A percentile compares a stretch with the other conserved stretches of the same genome.
These are phyloP conservation scores for Euwallacea similis DNA, from an alignment of 1,140 invertebrate genomes.

Conservation along the genomic window DNA sequence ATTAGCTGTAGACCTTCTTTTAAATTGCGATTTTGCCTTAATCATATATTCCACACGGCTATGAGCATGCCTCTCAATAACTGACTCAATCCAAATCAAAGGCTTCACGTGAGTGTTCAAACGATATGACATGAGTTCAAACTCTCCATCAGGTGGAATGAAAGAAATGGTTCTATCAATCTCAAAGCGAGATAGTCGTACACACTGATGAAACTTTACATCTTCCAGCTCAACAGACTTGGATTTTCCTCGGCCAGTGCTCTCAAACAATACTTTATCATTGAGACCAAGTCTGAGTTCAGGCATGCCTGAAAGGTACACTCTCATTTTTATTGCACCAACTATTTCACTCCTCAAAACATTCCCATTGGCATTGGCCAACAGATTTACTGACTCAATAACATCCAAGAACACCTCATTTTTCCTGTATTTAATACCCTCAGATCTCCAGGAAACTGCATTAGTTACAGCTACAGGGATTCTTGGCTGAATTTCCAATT, in stretches of 20 bases:
- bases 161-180: constrained; percentile 99
- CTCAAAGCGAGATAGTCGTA: constrained; percentile 95
- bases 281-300: constrained; percentile 97
- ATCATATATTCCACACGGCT: constrained; percentile 99
- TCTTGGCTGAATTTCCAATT: constrained; percentile 93
- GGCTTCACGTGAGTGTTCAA: constrained; percentile 98
- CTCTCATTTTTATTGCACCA: constrained; percentile 98
- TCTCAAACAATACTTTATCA: constrained; percentile 99
- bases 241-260: constrained; percentile 95
- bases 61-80: constrained; percentile 98
- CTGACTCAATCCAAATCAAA: constrained; percentile 99
- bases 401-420: constrained; percentile 99
- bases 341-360: constrained; percentile 98
- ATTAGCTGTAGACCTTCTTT: constrained; percentile 95
- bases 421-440: constrained; percentile 98
- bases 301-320: constrained; percentile 99
- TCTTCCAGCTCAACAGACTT: constrained; percentile 99
- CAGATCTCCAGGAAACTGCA: constrained; percentile 98
- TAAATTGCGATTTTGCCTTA: constrained; percentile 99
- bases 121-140: constrained; percentile 99
- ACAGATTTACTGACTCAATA: constrained; percentile 97
- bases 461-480: constrained; percentile 99
- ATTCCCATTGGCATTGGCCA: constrained; percentile 98
- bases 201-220: constrained; percentile 99
- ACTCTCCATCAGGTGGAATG: constrained; percentile 99